Base-by-base conservation (phyloP, 2,888 invertebrate species). In the Pyralis farinalis region DNA sequence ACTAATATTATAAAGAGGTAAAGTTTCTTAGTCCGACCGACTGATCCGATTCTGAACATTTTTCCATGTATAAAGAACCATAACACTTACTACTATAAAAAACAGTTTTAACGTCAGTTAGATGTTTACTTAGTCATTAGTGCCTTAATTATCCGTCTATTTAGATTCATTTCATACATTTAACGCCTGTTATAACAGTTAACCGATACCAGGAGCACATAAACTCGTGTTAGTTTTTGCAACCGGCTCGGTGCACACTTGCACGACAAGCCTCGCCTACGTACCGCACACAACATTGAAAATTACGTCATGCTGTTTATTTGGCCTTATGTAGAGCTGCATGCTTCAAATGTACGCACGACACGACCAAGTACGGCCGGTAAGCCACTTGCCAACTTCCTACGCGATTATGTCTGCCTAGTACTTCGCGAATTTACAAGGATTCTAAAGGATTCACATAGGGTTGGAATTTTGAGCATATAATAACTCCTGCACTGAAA, bases 241-340 rank as follows among this genome's bases (percentile, higher is more conserved):
- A 76, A 72, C 66, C 67, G 65, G 53, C 60, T 53, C 49, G n/a
- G n/a, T 68, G 71, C 71, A 73, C 66, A 82, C 77, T 76, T 75
- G 77, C 75, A 75, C 73, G 75, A 81, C 78, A 70, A 71, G 76
- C 39, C 32, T 10, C 70, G 74, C 71, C 69, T 62, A 69, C 67
- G 64, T 53, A 62, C 68, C 73, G 75, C 76, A 73, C 75, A 71
- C 80, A 76, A 69, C 79, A 80, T 76, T 76, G 75, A 71, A n/a
- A 71, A 72, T 86, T 84, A 83, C 85, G 83, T 85, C 85, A 86
- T 71, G 69, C 56, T 69, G 69, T 77, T 79, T 70, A 75, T 79
- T 79, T 77, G 76, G 72, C 81, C 74, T 78, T 81, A 84, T 76
- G 76, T 78, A 75, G 77, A 72, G 72, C 79, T 71, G 63, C 63